Evolutionary conservation across 2,113 vertebrate genomes (phyloP), one percentile per base, ranked within the genome.

Genomic region (Ammodytes dubius): DNA sequence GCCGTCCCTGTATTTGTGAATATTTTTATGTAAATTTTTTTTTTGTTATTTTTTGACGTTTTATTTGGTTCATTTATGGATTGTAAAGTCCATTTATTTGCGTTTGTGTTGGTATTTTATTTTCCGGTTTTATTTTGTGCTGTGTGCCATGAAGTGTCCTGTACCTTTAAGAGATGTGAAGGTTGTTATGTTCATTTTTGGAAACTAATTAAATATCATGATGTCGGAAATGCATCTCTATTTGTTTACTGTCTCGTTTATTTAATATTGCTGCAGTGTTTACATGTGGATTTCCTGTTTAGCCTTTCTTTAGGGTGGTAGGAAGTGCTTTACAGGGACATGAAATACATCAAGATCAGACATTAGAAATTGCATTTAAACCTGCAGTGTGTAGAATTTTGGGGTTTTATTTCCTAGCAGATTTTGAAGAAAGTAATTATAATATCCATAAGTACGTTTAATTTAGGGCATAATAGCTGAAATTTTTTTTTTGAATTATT

Each of bases 91-190:
- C 71, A 59, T 91, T 87, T 93, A 89, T 96, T 95, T 96, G 95
- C 96, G 95, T 97, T 76, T 95, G 94, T 95, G 46, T 75, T 37
- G 13, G 9, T 80, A 5, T 52, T 50, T 47, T 54, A n/a, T 58
- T 52, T 81, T 53, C 7, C 19, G 49, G 2, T 12, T 68, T 63
- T 58, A 95, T 95, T 96, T 97, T 96, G 96, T 94, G 95, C 93
- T 96, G 96, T 59, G 92, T 98, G 97, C 97, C 97, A 98, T 27
- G 27, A 27, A 97, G 97, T 96, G 97, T 98, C 98, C 98, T 99
- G 97, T 99, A 97, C 95, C 27, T 97, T 95, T 95, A 95, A 96
- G 85, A 98, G 96, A 98, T 97, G 96, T 99, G 97, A 99, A 99
- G 96, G 95, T 27, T 97, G 97, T 92, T 77, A 15, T 27, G 27